These are phyloP conservation scores for Ctenochaetus hawaiiensis DNA, from an alignment of 2,797 vertebrate species.

Conservation along the genomic window DNA sequence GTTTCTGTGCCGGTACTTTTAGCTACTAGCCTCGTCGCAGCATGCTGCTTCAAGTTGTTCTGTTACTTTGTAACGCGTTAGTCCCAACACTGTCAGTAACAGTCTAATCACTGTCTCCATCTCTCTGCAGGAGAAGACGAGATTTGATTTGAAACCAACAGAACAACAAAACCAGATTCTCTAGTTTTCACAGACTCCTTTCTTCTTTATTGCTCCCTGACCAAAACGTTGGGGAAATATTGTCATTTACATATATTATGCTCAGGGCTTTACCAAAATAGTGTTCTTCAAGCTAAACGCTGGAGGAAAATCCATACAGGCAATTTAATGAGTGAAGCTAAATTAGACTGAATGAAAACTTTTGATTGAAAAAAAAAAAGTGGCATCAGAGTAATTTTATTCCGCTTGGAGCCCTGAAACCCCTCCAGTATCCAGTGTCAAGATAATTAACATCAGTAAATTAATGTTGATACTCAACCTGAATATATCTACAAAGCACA, in stretches of 20 bases:
- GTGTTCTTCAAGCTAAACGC: slow-evolving; percentile 54
- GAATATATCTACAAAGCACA: background rate
- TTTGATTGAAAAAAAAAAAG: slow-evolving; percentile 64
- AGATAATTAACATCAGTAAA: slow-evolving; percentile 33
- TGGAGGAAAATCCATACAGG: slow-evolving; percentile 61
- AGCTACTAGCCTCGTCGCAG: too few species aligned
- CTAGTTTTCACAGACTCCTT: slow-evolving; percentile 20
- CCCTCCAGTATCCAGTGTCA: background rate
- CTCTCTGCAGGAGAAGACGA: slow-evolving; percentile 10
- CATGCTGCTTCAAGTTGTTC: too few species aligned
- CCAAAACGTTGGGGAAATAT: slow-evolving; percentile 51
- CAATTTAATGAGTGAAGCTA: slow-evolving; percentile 68
- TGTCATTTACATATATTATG: slow-evolving; percentile 71
- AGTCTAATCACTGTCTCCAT: background rate
- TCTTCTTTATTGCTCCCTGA: slow-evolving; percentile 40
- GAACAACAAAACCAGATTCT: slow-evolving; percentile 33
- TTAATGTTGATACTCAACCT: slow-evolving; percentile 16
- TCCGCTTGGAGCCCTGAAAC: slow-evolving; percentile 46
- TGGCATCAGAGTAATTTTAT: slow-evolving; percentile 52
- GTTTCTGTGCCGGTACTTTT: too few species aligned
- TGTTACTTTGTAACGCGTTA: too few species aligned
- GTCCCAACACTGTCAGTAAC: too few species aligned
- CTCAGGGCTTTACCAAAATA: slow-evolving; percentile 65
- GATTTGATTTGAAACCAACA: slow-evolving; percentile 39
- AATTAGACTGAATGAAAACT: slow-evolving; percentile 67